Percentiles rank a stretch among this genome's conserved stretches.
Conservation (phyloP, 1,140 invertebrate species). For the Diachasmimorpha longicaudata region DNA sequence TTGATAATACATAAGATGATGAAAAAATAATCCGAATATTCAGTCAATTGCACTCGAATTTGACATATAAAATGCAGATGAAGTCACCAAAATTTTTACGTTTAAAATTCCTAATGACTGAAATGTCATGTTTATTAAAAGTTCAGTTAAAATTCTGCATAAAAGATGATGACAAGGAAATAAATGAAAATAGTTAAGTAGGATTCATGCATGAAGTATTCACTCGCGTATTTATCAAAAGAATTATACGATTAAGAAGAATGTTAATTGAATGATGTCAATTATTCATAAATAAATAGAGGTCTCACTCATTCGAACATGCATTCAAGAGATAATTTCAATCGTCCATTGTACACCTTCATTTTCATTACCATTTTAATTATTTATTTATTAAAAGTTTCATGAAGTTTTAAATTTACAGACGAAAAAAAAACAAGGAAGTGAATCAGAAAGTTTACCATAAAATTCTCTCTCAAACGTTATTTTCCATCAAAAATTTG, state of each 20-base stretch:
- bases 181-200: neutral
- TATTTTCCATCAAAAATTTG: neutral
- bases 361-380: neutral
- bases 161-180: neutral
- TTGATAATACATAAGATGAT: neutral
- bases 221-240: too few relatives aligned
- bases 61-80: neutral
- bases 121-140: neutral
- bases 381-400: neutral
- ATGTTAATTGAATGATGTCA: too few relatives aligned
- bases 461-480: neutral
- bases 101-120: neutral
- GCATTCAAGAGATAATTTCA: neutral
- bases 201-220: neutral
- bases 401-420: neutral
- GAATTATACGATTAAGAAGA: too few relatives aligned
- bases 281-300: too few relatives aligned
- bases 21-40: too few relatives aligned
- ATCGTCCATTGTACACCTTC: neutral
- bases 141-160: neutral
- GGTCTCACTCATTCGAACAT: too few relatives aligned
- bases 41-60: neutral
- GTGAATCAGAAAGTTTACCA: neutral
- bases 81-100: neutral
- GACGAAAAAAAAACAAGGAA: neutral